Conservation (phyloP, 2,888 invertebrate genomes). For the Oligia latruncula region DNA sequence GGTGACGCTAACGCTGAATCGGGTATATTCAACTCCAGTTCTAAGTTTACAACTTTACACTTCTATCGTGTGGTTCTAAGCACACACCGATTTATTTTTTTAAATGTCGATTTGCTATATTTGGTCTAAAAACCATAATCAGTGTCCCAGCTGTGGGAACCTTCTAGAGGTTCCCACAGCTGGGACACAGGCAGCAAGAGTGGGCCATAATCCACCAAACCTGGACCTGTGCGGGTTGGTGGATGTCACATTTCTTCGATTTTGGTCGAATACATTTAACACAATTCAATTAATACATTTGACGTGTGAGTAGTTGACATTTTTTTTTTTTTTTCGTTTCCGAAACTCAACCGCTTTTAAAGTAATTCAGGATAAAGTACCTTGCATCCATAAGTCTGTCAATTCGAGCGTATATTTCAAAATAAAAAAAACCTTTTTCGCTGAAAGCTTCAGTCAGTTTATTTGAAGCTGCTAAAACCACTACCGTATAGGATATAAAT, state of each 20-base stretch:
- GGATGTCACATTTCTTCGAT: neutral
- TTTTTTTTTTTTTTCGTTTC: neutral
- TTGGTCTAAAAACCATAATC: neutral
- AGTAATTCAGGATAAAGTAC: neutral
- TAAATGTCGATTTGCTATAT: neutral
- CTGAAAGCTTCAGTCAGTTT: neutral
- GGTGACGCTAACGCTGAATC: neutral
- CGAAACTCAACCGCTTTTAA: neutral
- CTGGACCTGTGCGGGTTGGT: neutral
- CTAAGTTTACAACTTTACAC: neutral
- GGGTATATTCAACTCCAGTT: neutral
- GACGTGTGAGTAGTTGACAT: neutral
- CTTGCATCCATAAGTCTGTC: neutral
- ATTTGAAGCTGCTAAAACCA: conserved; percentile 13
- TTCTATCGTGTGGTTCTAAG: neutral
- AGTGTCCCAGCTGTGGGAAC: no score
- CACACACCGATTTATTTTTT: neutral
- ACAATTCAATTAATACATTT: neutral
- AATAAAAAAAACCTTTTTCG: neutral
- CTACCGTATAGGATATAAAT: conserved; percentile 36
- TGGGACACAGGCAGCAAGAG: neutral
- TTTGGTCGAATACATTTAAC: no score
- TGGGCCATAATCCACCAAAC: neutral
- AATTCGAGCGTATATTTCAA: conserved; percentile 5
- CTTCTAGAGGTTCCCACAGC: neutral